Conservation (phyloP, 2,113 vertebrate genomes). For the Eurypyga helias region DNA sequence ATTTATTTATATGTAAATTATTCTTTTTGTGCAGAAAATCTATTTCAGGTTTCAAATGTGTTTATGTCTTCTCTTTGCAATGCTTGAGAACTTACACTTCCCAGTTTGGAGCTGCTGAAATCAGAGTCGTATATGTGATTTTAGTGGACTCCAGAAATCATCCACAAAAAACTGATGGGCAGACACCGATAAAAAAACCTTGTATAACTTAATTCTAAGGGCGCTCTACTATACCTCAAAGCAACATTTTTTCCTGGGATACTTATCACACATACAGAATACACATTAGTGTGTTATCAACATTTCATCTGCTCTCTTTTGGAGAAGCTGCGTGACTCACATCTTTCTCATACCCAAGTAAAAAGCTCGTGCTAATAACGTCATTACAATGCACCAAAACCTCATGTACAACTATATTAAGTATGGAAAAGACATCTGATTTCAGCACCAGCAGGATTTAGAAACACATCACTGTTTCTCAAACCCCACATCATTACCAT, state of each 20-base stretch:
- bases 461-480: not conserved
- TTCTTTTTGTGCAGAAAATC: slow-evolving; percentile 24
- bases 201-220: not conserved
- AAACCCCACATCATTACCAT: not conserved
- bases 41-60: slow-evolving; percentile 18
- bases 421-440: not conserved
- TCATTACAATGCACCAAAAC: slow-evolving; percentile 24
- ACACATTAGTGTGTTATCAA: not conserved
- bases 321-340: slow-evolving; percentile 34
- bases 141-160: not conserved
- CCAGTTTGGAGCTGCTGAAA: not conserved
- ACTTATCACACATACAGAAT: not conserved
- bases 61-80: not conserved
- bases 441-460: not conserved
- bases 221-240: not conserved
- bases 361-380: slow-evolving; percentile 25
- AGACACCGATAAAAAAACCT: not conserved
- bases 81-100: not conserved
- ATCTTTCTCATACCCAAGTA: slow-evolving; percentile 17
- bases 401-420: not conserved
- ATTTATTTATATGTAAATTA: slow-evolving; percentile 55
- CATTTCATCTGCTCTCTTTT: slow-evolving; percentile 8
- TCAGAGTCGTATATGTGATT: not conserved
- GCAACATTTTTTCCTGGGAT: not conserved
- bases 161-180: not conserved